phyloP scores from a whole-genome alignment of 2,797 vertebrate genomes.

The Characodon lateralis region DNA sequence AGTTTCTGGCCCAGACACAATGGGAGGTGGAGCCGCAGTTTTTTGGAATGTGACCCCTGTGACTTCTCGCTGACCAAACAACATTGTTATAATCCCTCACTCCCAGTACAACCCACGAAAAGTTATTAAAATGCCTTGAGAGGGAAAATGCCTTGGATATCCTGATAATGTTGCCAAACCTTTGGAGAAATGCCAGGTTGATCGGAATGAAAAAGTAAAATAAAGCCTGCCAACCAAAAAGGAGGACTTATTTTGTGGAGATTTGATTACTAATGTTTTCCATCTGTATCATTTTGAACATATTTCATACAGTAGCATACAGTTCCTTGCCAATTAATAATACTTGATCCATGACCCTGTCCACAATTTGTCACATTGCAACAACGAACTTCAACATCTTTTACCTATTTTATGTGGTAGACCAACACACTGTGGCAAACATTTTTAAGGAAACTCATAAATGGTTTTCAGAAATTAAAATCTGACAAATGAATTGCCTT shows the following conservation, averaged over 20 bases:
- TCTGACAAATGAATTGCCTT: too few species aligned
- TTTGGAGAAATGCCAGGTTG: background rate
- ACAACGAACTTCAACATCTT: too few species aligned
- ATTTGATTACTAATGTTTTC: background rate
- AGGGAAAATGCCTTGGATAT: constrained; percentile 2
- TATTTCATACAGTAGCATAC: background rate
- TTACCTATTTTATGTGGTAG: too few species aligned
- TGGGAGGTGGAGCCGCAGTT: constrained; percentile 78
- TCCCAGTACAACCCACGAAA: constrained; percentile 17
- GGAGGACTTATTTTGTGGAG: background rate
- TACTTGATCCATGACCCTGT: too few species aligned
- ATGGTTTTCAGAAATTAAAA: too few species aligned
- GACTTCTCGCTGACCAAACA: constrained; percentile 57
- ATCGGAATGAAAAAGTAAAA: background rate
- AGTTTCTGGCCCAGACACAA: constrained; percentile 75
- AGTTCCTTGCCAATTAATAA: background rate
- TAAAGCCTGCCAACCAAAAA: background rate
- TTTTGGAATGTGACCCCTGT: constrained; percentile 80
- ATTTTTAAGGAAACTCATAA: too few species aligned
- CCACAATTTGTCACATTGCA: too few species aligned
- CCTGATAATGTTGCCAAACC: background rate
- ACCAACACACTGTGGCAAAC: too few species aligned
- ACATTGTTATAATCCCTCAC: constrained; percentile 60
- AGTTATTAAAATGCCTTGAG: constrained; percentile 25
- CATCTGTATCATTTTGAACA: background rate